These are phyloP conservation scores for Furcula furcula DNA, from an alignment of 2,888 invertebrate species.

Conservation along the genomic window DNA sequence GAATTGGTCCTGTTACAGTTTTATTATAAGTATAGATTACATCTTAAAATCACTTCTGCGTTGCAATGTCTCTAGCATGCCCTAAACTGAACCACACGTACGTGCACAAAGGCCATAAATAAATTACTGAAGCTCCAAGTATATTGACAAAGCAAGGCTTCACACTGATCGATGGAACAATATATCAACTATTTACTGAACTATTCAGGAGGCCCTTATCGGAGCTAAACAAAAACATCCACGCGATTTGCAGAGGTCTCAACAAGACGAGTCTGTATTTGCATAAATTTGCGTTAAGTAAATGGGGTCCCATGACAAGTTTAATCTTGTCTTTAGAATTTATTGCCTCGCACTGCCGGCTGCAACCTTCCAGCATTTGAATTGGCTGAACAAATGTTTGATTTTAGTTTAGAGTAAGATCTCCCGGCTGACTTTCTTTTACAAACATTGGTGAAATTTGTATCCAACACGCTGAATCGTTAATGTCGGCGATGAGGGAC, in stretches of 20 bases:
- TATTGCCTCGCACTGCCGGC: conserved; percentile 65
- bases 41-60: conserved; percentile 18
- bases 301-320: conserved; percentile 79
- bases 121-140: conserved; percentile 14
- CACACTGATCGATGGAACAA: conserved; percentile 32
- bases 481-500: conserved; percentile 5
- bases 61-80: conserved; percentile 16
- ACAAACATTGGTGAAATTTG: conserved; percentile 25
- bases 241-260: conserved; percentile 47
- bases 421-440: conserved; percentile 33
- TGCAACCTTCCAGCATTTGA: conserved; percentile 60
- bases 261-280: conserved; percentile 67
- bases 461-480: conserved; percentile 9
- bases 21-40: background rate
- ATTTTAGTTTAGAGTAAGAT: conserved; percentile 48
- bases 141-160: conserved; percentile 23
- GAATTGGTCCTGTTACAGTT: too few species aligned
- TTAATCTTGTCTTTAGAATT: conserved; percentile 79
- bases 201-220: conserved; percentile 36
- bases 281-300: conserved; percentile 81
- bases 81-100: conserved; percentile 9
- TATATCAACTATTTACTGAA: conserved; percentile 36
- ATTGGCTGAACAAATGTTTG: conserved; percentile 70
- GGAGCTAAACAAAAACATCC: conserved; percentile 63
- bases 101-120: conserved; percentile 10